Conservation (phyloP, 2,888 invertebrate genomes). For the Drosophila colorata region DNA sequence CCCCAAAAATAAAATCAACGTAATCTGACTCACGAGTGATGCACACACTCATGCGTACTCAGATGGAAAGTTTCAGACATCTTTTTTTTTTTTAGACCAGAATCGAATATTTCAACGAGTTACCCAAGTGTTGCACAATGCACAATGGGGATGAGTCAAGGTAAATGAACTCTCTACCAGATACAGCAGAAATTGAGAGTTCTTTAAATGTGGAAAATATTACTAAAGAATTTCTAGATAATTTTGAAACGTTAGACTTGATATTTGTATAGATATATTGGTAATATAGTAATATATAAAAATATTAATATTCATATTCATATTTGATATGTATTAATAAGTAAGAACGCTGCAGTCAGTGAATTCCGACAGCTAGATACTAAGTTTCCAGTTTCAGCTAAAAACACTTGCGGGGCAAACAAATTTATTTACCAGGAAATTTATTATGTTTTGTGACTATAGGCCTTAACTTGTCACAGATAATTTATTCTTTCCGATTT, state of each 20-base stretch:
- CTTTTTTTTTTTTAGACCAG: not conserved
- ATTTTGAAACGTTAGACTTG: too few species aligned
- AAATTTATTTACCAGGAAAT: too few species aligned
- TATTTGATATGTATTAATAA: not conserved
- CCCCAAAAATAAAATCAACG: conserved; percentile 12
- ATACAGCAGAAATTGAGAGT: not conserved
- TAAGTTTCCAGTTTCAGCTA: not conserved
- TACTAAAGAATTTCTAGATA: too few species aligned
- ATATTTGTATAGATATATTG: too few species aligned
- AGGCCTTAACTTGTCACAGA: too few species aligned
- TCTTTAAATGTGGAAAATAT: not conserved
- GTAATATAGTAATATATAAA: not conserved
- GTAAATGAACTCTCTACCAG: not conserved
- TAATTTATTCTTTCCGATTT: too few species aligned
- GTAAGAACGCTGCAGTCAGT: not conserved
- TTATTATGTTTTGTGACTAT: too few species aligned
- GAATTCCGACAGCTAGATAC: conserved; percentile 2
- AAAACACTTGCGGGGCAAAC: too few species aligned
- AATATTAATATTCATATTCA: not conserved
- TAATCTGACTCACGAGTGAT: conserved; percentile 40
- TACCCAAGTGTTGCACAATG: not conserved
- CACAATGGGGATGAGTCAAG: not conserved
- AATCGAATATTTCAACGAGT: not conserved
- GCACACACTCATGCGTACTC: conserved; percentile 12
- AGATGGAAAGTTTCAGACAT: not conserved